Evolutionary conservation across 1,140 invertebrate genomes (phyloP), one percentile per base, ranked within the genome.

Genomic region (Drosophila sulfurigaster): DNA sequence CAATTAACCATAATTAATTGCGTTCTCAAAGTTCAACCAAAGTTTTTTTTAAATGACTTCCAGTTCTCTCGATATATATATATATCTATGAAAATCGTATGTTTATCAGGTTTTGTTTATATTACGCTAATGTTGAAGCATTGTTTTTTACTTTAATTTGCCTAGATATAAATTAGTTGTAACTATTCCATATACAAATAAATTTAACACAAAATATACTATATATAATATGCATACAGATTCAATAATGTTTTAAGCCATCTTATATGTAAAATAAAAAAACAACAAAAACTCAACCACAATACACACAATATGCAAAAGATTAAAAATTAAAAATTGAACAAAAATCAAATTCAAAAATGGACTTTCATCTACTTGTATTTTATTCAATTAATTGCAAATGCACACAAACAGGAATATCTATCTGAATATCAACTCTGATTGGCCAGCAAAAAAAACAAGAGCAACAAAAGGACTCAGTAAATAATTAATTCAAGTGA

Each of bases 11-110:
- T 20, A 38, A 60, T 45, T 57, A 48, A 66, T 30, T 49, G 58
- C 54, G 48, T 72, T 88, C 73, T 87, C 83, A 87, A 87, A 88
- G 83, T 87, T 80, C 80, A 87, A 88, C 83, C 83, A 87, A 87
- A 88, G 83, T 77, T 89, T 72, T 81, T 66, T 59, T 68, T 38
- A 54, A 79, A 72, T 73, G 74, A 89, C 81, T 88, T 88, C 85
- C 83, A 83, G 75, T 79, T 80, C 49, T 64, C 25, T 60, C 63
- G 49, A 78, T 57, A 76, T 49, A 74, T 73, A 65, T 67, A 65
- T 46, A 67, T 67, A 60, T 48, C 13, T 32, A 25, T 38, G 5
- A 13, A 25, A 41, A 57, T 65, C 57, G 28, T 70, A n/a, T 58
- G 38, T 70, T 58, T 45, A 43, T 70, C 67, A 70, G 72, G 66